phyloP scores from a whole-genome alignment of 2,888 invertebrate genomes.

The Drosophila eohydei region DNA sequence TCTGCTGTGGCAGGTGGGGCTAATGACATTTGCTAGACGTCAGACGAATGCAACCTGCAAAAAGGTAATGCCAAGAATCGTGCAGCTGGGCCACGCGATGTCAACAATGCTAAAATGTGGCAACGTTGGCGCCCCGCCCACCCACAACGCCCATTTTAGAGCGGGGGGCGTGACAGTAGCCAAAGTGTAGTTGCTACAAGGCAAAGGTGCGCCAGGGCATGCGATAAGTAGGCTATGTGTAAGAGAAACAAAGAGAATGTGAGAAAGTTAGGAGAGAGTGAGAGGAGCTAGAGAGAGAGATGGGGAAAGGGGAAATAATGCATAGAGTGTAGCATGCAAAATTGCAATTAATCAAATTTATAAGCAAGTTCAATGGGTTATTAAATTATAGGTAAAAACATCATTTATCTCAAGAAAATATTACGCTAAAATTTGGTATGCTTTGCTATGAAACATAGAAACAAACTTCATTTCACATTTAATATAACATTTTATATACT shows the following conservation, averaged over 20 bases:
- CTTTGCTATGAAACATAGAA: background rate
- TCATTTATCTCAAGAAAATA: background rate
- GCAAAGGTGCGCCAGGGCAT: constrained; percentile 32
- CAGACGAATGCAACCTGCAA: constrained; percentile 33
- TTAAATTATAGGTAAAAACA: background rate
- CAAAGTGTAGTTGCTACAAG: constrained; percentile 36
- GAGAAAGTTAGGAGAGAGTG: background rate
- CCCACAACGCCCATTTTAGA: constrained; percentile 2
- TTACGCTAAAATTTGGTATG: background rate
- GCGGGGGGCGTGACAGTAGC: constrained; percentile 23
- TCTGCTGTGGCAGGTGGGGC: constrained; percentile 54
- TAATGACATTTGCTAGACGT: constrained; percentile 72
- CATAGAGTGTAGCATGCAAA: constrained; percentile 1
- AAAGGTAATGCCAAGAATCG: constrained; percentile 43
- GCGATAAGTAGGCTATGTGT: constrained; percentile 56
- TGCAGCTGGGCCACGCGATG: constrained; percentile 61
- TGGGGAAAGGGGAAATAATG: background rate
- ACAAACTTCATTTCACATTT: background rate
- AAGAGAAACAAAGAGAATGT: background rate
- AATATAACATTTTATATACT: background rate
- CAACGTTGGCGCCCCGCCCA: constrained; percentile 38
- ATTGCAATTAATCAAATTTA: background rate
- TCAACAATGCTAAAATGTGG: constrained; percentile 57
- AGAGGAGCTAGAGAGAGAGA: background rate
- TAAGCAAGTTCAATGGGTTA: constrained; percentile 6